Evolutionary conservation across 2,113 vertebrate species (phyloP), one percentile per base, ranked within the genome.

Genomic region (Ochotona princeps): DNA sequence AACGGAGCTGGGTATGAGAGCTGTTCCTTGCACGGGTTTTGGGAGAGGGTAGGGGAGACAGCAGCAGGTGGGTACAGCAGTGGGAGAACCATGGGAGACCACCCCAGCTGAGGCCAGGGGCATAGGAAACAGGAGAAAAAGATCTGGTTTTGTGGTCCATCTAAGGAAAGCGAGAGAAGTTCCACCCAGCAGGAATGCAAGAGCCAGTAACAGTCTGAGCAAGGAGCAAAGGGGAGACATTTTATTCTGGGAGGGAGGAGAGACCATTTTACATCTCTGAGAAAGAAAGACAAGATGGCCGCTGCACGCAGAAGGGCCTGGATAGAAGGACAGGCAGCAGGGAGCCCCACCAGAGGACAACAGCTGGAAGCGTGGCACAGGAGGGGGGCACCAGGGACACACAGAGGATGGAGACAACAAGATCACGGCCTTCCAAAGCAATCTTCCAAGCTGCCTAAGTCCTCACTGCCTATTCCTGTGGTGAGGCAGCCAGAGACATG

Each of bases 221-320:
- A 65, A 21, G 57, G 7, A 11, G 84, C 84, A 17, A 54, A 63
- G 75, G 54, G 60, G 78, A 89, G 80, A 70, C 57, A 74, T 54
- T 88, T 79, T 70, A 73, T 30, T 32, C 87, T 94, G 75, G 81
- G 76, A 89, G 94, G 7, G 10, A 89, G 5, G 44, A 93, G 96
- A 95, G 96, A 96, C 94, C 94, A 96, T 96, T 95, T 94, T 94
- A 96, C 63, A 89, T 92, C 44, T 91, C 67, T 78, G 60, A 94
- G 49, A 93, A 94, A 81, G 95, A 61, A 20, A 95, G 87, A 96
- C 95, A 97, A 96, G 96, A 96, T 96, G 94, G 95, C 96, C 78
- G 93, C 96, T 90, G 70, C 91, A 90, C 91, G 93, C 83, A 96
- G 88, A 80, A 73, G 85, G 95, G 95, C 89, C 94, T 67, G 66